Evolutionary conservation across 1,140 invertebrate genomes (phyloP).

Genomic region (Leptopilina boulardi): DNA sequence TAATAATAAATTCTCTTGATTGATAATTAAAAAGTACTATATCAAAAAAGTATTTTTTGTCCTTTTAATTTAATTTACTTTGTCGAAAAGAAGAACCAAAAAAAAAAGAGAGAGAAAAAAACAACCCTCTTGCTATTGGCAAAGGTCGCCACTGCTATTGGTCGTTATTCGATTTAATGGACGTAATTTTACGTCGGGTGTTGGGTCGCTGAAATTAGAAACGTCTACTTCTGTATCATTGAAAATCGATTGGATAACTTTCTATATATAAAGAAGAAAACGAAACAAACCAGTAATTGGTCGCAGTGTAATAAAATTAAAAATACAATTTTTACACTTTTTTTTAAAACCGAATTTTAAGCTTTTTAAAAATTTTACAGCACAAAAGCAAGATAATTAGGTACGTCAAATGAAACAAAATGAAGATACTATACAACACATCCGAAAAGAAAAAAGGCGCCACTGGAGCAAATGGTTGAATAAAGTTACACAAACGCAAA

Average conservation of each 20-base stretch:
- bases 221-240: constrained; percentile 45
- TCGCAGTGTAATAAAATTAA: neutral
- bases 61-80: neutral
- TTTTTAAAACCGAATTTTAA: too few species aligned
- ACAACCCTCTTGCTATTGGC: neutral
- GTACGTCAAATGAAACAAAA: too few species aligned
- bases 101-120: neutral
- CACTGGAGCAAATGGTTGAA: neutral
- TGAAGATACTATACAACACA: neutral
- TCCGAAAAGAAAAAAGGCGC: neutral
- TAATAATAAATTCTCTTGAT: too few species aligned
- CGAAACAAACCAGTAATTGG: neutral
- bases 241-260: constrained; percentile 42
- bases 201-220: constrained; percentile 43
- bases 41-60: too few species aligned
- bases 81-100: neutral
- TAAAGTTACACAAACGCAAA: neutral
- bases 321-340: too few species aligned
- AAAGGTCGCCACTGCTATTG: constrained; percentile 18
- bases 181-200: constrained; percentile 28
- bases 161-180: constrained; percentile 25
- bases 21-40: too few species aligned
- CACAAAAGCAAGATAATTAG: too few species aligned
- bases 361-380: too few species aligned
- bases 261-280: neutral